Conservation (phyloP, 2,797 vertebrate genomes). For the Spinibarbus caldwelli region DNA sequence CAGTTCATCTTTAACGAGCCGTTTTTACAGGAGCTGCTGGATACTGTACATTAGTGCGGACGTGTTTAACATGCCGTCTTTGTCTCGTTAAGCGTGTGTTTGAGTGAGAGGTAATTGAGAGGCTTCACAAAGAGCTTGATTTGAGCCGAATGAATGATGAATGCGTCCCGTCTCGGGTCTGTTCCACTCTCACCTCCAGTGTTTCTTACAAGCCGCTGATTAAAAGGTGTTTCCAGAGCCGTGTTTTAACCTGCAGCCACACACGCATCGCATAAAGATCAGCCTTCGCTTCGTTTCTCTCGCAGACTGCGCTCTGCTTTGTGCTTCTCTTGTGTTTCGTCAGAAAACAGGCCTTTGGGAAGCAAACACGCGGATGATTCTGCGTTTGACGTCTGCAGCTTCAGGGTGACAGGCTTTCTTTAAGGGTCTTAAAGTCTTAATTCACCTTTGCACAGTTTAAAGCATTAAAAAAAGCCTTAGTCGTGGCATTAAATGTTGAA, state of each 20-base stretch:
- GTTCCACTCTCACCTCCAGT: constrained; percentile 29
- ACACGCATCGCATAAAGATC: constrained; percentile 45
- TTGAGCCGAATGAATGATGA: constrained; percentile 41
- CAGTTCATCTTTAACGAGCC: not conserved
- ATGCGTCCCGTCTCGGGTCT: constrained; percentile 26
- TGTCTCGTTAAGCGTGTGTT: not conserved
- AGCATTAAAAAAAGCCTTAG: not conserved
- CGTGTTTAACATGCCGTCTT: not conserved
- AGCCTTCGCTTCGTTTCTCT: constrained; percentile 5
- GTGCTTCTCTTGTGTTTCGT: not conserved
- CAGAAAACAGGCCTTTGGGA: not conserved
- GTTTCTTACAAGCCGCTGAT: constrained; percentile 48
- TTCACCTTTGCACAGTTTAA: not conserved
- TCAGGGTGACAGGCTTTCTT: too few species aligned
- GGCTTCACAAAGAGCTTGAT: constrained; percentile 10
- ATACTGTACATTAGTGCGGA: not conserved
- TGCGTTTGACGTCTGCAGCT: too few species aligned
- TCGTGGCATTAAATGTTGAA: not conserved
- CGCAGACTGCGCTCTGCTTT: not conserved
- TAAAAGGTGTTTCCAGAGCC: constrained; percentile 49
- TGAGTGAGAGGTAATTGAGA: constrained; percentile 8
- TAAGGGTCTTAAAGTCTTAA: not conserved
- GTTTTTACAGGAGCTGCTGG: not conserved
- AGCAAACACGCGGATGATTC: not conserved
- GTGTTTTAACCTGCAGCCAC: constrained; percentile 44